Evolutionary conservation across 2,797 vertebrate species (phyloP).

Genomic region (Cyclura pinguis): DNA sequence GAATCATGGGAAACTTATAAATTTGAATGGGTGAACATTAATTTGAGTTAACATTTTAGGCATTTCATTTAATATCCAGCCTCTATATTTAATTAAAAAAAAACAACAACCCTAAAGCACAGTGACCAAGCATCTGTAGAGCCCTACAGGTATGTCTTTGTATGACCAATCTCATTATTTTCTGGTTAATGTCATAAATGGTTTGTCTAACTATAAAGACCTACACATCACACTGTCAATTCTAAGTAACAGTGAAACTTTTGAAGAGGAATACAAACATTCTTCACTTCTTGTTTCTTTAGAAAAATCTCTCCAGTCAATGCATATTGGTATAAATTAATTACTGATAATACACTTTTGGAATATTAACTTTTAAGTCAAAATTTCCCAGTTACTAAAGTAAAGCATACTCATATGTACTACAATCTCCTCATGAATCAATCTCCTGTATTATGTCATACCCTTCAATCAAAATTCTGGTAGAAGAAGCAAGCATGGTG

Average conservation of each 20-base stretch:
- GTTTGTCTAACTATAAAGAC: fast-evolving
- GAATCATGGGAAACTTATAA: too few species aligned
- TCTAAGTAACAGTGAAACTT: conserved; percentile 30
- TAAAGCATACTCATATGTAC: too few species aligned
- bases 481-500: too few species aligned
- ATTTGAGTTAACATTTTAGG: not conserved
- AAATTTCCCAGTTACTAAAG: too few species aligned
- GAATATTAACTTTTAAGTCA: too few species aligned
- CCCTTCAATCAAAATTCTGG: too few species aligned
- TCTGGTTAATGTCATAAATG: not conserved
- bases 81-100: not conserved
- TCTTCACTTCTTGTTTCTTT: not conserved
- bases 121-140: conserved; percentile 30
- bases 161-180: conserved; percentile 36
- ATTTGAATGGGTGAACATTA: not conserved
- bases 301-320: conserved; percentile 11
- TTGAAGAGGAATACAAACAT: not conserved
- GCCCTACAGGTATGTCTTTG: not conserved
- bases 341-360: too few species aligned
- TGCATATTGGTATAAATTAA: too few species aligned
- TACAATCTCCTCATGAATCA: too few species aligned
- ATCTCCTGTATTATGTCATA: too few species aligned
- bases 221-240: conserved; percentile 26
- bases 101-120: too few species aligned
- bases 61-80: not conserved